A percentile compares a stretch with the other conserved stretches of the same genome.
Conservation (phyloP, 1,140 invertebrate species). For the Euwallacea similis region DNA sequence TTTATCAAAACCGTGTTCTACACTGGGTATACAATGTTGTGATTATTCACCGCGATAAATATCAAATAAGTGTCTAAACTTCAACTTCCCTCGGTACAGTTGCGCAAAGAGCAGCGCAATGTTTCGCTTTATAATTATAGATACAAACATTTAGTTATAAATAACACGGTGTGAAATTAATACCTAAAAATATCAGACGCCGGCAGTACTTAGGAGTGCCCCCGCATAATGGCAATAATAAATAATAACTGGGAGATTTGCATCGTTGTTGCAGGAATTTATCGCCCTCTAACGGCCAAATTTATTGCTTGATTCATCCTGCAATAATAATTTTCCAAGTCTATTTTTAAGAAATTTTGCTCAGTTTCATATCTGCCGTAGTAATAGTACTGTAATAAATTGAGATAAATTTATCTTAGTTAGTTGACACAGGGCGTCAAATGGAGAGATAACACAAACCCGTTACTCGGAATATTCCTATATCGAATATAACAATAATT, state of each 20-base stretch:
- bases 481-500: too few species aligned
- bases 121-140: conserved; percentile 22
- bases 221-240: conserved; percentile 23
- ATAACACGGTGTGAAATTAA: conserved; percentile 28
- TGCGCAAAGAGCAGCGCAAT: conserved; percentile 15
- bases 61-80: conserved; percentile 26
- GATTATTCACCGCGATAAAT: conserved; percentile 6
- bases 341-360: too few species aligned
- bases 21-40: too few species aligned
- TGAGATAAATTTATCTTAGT: too few species aligned
- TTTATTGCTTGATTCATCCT: too few species aligned
- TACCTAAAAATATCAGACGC: conserved; percentile 31
- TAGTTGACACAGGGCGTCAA: too few species aligned
- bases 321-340: too few species aligned
- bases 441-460: too few species aligned
- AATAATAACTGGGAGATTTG: conserved; percentile 20
- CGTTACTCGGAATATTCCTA: too few species aligned
- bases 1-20: too few species aligned
- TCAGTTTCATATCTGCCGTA: too few species aligned
- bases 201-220: conserved; percentile 17
- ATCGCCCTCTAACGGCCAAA: not conserved
- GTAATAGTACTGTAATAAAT: too few species aligned
- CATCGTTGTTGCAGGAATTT: conserved; percentile 12
- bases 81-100: conserved; percentile 15
- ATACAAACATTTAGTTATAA: conserved; percentile 19